phyloP scores from a whole-genome alignment of 2,797 vertebrate species.

The Nasua narica region DNA sequence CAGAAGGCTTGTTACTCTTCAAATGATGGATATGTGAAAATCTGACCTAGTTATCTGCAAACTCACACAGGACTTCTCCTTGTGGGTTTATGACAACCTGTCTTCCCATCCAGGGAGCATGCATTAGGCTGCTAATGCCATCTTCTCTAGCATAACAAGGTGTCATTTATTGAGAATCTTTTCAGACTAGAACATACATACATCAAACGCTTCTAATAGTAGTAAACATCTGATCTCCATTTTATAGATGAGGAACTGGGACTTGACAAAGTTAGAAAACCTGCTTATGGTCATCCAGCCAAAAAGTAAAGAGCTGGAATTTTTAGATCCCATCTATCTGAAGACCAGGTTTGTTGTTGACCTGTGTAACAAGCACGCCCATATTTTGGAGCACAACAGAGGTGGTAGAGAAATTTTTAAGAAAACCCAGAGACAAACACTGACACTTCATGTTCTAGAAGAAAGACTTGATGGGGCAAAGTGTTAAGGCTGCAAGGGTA shows the following conservation, averaged over 20 bases:
- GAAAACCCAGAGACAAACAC: neutral
- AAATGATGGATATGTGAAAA: conserved; percentile 13
- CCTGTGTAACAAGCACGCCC: neutral
- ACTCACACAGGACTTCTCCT: neutral
- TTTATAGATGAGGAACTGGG: neutral
- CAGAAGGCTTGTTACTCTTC: conserved; percentile 5
- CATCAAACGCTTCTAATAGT: neutral
- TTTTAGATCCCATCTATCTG: neutral
- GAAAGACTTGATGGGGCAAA: neutral
- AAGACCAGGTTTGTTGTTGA: neutral
- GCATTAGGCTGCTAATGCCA: neutral
- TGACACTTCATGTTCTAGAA: neutral
- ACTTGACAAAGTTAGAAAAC: neutral
- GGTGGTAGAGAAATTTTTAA: neutral
- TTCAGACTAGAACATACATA: neutral
- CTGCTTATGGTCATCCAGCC: neutral
- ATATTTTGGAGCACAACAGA: neutral
- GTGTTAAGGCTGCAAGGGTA: neutral
- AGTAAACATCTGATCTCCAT: neutral
- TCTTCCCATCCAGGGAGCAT: neutral
- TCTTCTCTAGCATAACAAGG: neutral
- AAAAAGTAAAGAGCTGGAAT: neutral
- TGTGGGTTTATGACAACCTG: neutral
- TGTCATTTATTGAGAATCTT: neutral
- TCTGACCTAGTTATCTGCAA: neutral